phyloP scores from a whole-genome alignment of 2,888 invertebrate genomes.

The Geophilus truncorum region DNA sequence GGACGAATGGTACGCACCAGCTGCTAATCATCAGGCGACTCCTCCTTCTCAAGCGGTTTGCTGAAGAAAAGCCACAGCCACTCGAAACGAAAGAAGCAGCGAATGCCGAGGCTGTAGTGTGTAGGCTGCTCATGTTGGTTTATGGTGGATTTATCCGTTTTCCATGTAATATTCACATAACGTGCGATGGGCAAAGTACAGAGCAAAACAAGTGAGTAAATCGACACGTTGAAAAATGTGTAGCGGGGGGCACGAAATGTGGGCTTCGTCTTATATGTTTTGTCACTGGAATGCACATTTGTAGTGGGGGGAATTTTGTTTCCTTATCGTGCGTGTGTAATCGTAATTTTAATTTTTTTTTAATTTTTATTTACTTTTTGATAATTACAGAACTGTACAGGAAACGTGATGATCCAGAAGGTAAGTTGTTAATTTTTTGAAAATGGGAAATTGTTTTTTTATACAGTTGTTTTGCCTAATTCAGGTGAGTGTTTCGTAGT shows the following conservation, averaged over 20 bases:
- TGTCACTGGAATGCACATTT: not conserved
- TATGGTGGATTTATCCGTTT: not conserved
- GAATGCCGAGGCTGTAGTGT: not conserved
- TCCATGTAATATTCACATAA: not conserved
- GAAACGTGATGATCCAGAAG: conserved; percentile 32
- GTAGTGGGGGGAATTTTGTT: not conserved
- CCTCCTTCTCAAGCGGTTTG: conserved; percentile 8
- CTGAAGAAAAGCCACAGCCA: conserved; percentile 7
- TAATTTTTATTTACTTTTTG: not conserved
- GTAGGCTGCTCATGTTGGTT: not conserved
- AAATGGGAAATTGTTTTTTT: not conserved
- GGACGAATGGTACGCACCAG: not conserved
- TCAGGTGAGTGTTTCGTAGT: conserved; percentile 38
- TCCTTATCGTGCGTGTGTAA: not conserved
- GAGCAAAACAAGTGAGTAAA: conserved; percentile 15
- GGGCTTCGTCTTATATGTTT: not conserved
- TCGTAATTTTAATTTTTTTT: not conserved
- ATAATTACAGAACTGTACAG: conserved; percentile 22
- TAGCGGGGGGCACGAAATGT: not conserved
- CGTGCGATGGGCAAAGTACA: not conserved
- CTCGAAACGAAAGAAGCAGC: not conserved
- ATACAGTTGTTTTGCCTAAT: not conserved
- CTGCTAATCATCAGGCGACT: conserved; percentile 16
- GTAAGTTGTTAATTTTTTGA: conserved; percentile 7
- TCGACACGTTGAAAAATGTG: not conserved